Evolutionary conservation across 1,140 invertebrate genomes (phyloP), one percentile per base, ranked within the genome.

Genomic region (Orussus abietinus): DNA sequence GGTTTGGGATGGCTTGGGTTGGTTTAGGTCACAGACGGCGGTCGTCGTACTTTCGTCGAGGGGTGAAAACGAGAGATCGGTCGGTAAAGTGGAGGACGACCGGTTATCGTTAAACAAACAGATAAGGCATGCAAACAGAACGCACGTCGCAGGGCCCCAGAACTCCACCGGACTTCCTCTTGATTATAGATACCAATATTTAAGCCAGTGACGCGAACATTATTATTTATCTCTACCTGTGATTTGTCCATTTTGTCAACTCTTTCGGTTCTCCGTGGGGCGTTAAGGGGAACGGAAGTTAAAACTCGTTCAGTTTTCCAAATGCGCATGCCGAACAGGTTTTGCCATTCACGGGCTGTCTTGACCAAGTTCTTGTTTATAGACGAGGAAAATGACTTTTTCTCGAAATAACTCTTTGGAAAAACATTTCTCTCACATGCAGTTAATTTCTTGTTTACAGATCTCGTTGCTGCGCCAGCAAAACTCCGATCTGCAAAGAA

Each of bases 21-120:
- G n/a, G n/a, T n/a, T n/a, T n/a, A n/a, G n/a, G n/a, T n/a, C n/a
- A n/a, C n/a, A n/a, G n/a, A n/a, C n/a, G n/a, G n/a, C n/a, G n/a
- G n/a, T n/a, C n/a, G n/a, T n/a, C n/a, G n/a, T n/a, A n/a, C n/a
- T 22, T 15, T 1, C 11, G 12, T n/a, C 2, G 18, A 20, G 15
- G 18, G 13, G 13, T 9, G 13, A 19, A 5, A 10, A 17, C 14
- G 13, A n/a, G 3, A 5, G 18, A 4, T 3, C 15, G 1, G 34
- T 2, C 42, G 21, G 44, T 47, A 47, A 47, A 42, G 45, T 41
- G 47, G 47, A 47, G 38, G 45, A 36, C 47, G 46, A n/a, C n/a
- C n/a, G 14, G 53, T 73, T 74, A 74, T 74, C 70, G 61, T 57
- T 68, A 45, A 56, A 55, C 58, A 74, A 71, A 74, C 69, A 68